Base-by-base conservation (phyloP, 2,797 vertebrate species). In the Crotalus adamanteus region DNA sequence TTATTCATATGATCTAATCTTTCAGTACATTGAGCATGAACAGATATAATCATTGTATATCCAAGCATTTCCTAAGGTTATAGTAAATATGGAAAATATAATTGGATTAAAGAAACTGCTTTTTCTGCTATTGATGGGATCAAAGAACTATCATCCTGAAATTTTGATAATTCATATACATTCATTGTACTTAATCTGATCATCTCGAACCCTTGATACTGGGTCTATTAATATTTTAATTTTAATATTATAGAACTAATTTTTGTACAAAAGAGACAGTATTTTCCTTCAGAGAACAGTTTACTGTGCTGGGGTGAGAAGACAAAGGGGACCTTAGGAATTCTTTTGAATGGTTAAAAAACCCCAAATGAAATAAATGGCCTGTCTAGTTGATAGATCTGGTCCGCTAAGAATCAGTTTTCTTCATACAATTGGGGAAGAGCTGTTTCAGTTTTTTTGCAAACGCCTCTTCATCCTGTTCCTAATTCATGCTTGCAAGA, bases 141-240 rank as follows among this genome's bases (percentile, higher is more conserved):
- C 92, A 93, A 93, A 93, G 92, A 69, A 89, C 22, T 56, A 65
- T 53, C 31, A 86, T 37, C 69, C 63, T 93, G 86, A 93, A 91
- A 93, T 55, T 91, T 91, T 57, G 60, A 42, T 86, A 93, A 93
- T 65, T 88, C 90, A 93, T 91, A 73, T 69, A 89, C 83, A 93
- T 91, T 91, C 65, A 88, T 73, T 65, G 57, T 59, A 65, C 26
- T 91, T 86, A 88, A 88, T 88, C 26, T 85, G 7, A 73, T 56
- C 31, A 85, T 91, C 69, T 89, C 31, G 26, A 86, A 42, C 3
- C 47, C 57, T 93, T 86, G 26, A 85, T 88, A 88, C 78, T 22
- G 25, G 42, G 22, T 28, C 47, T 87, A 69, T 93, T 73, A 73
- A 73, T 87, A 73, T 87, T 56, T 93, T 87, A 93, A 73, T 93